Evolutionary conservation across 2,888 invertebrate species (phyloP).

Genomic region (Seira ritae): DNA sequence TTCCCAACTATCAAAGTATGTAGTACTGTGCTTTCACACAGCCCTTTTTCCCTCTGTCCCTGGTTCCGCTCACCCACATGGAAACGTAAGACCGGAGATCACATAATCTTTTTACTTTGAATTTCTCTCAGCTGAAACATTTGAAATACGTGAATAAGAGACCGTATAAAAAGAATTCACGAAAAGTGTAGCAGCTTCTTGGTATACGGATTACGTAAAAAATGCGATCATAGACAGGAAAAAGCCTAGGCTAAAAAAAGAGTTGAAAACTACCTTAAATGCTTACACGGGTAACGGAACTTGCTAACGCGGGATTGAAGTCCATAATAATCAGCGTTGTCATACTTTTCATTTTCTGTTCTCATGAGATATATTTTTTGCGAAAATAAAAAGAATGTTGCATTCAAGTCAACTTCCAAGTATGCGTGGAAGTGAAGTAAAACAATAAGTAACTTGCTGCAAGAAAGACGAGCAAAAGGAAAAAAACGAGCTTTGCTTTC

Average conservation of each 20-base stretch:
- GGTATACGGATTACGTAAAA: neutral
- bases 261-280: conserved; percentile 10
- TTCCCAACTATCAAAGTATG: neutral
- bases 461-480: neutral
- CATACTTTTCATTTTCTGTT: neutral
- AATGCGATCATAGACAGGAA: neutral
- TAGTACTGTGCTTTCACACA: conserved; percentile 6
- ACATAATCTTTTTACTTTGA: conserved; percentile 6
- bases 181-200: neutral
- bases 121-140: neutral
- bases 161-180: neutral
- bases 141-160: neutral
- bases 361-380: neutral
- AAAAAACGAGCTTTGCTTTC: neutral
- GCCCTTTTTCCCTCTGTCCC: neutral
- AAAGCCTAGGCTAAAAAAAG: neutral
- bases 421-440: neutral
- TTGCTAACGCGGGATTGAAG: neutral
- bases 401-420: too few relatives aligned
- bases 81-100: conserved; percentile 15
- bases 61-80: conserved; percentile 8
- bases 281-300: neutral
- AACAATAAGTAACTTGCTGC: neutral
- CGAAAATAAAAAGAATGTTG: conserved; percentile 15
- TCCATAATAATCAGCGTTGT: neutral